These are phyloP conservation scores for Acromyrmex heyeri DNA, from an alignment of 1,140 invertebrate species.

Conservation along the genomic window DNA sequence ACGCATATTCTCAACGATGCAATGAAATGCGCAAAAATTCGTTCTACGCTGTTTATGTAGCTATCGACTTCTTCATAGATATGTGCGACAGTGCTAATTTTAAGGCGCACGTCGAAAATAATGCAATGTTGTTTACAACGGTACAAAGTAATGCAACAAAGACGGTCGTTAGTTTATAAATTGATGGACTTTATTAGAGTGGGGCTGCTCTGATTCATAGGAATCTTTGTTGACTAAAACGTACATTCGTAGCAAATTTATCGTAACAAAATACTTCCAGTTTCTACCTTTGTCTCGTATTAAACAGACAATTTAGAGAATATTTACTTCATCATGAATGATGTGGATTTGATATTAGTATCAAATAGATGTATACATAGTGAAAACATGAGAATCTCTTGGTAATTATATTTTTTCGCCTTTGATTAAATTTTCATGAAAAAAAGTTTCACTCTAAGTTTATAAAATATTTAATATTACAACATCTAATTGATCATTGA, in stretches of 20 bases:
- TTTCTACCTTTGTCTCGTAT: background rate
- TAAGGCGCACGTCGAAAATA: constrained; percentile 5
- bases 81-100: constrained; percentile 16
- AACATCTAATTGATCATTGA: background rate
- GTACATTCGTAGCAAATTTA: background rate
- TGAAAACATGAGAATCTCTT: background rate
- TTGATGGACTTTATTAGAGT: constrained; percentile 31
- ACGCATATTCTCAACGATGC: constrained; percentile 29
- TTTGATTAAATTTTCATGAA: background rate
- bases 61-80: background rate
- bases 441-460: background rate
- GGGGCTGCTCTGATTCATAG: constrained; percentile 46
- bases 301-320: background rate
- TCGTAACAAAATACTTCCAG: background rate
- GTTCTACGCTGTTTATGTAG: background rate
- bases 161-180: background rate
- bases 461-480: background rate
- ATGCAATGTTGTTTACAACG: constrained; percentile 25
- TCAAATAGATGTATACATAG: background rate
- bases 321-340: background rate
- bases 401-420: background rate
- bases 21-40: constrained; percentile 25
- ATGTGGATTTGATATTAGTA: background rate
- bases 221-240: background rate
- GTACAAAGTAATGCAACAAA: constrained; percentile 20